Evolutionary conservation across 2,888 invertebrate species (phyloP), one percentile per base, ranked within the genome.

Genomic region (Cabera pusaria): DNA sequence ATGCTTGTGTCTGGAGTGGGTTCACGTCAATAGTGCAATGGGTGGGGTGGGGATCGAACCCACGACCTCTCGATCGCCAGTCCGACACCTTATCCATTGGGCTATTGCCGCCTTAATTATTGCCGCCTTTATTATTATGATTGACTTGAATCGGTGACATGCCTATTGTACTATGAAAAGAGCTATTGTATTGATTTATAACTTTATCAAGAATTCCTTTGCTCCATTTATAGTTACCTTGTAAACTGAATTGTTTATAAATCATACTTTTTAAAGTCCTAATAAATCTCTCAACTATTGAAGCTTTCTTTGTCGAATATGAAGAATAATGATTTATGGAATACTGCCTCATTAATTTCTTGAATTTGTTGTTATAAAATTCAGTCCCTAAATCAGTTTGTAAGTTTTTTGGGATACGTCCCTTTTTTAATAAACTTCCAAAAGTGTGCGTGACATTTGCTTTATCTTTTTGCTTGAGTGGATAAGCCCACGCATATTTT

Each of bases 221-320:
- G 5, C 4, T n/a, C 31, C 31, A 31, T n/a, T 11, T 7, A 4
- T n/a, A n/a, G n/a, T 33, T 7, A 6, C 19, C 33, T 1, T 7
- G 6, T 2, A 25, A 6, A 10, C 2, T 5, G 11, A 32, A 11
- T 2, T 10, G 2, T 18, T 23, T 32, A 6, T 18, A 23, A n/a
- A n/a, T n/a, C n/a, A 1, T 31, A 22, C 4, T n/a, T 5, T 31
- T 31, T 16, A 21, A 6, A 4, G 31, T 31, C 9, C 31, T 21
- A 2, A 31, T 31, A 1, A 31, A 8, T 16, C 20, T 54, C 56
- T 26, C 56, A 42, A 19, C 59, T 38, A 14, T 31, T 6, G 31
- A 31, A 20, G 28, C 43, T 49, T 26, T 43, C 8, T 19, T 29
- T 17, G 10, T 12, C 35, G 28, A 22, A 27, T 26, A 19, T 2